Conservation (phyloP, 1,140 invertebrate genomes). For the Heliconius hewitsoni region DNA sequence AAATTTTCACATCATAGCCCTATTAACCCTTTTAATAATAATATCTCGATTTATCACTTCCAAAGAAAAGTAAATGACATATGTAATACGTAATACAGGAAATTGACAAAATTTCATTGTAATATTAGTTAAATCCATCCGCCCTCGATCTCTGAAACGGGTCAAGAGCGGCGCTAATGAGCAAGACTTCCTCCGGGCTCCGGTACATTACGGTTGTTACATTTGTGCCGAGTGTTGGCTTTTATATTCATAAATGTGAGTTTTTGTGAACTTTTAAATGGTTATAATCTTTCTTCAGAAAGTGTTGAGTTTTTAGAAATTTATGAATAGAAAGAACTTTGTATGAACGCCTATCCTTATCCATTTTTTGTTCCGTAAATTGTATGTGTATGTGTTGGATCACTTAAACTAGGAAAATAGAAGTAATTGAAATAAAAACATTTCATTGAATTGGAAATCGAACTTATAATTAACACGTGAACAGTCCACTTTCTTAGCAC, state of each 20-base stretch:
- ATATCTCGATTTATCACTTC: too few species aligned
- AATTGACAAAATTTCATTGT: background rate
- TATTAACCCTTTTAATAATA: too few species aligned
- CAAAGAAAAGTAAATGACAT: background rate
- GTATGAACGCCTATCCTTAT: too few species aligned
- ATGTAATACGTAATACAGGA: background rate
- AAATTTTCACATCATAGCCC: too few species aligned
- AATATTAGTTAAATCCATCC: background rate
- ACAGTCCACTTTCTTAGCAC: too few species aligned
- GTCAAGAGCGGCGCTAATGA: conserved; percentile 34
- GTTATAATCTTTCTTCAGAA: background rate
- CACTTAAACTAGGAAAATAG: too few species aligned
- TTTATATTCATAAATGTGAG: background rate
- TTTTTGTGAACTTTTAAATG: background rate
- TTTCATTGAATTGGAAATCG: too few species aligned
- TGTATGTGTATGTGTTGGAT: too few species aligned
- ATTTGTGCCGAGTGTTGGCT: background rate
- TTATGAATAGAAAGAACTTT: too few species aligned
- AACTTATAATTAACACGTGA: too few species aligned
- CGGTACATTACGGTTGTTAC: background rate
- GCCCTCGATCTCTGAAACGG: conserved; percentile 27
- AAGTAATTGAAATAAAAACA: too few species aligned
- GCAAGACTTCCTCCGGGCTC: background rate
- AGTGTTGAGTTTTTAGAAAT: background rate
- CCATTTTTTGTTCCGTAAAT: too few species aligned